These are phyloP conservation scores for Salarias fasciatus DNA, from an alignment of 2,797 vertebrate species.

Conservation along the genomic window DNA sequence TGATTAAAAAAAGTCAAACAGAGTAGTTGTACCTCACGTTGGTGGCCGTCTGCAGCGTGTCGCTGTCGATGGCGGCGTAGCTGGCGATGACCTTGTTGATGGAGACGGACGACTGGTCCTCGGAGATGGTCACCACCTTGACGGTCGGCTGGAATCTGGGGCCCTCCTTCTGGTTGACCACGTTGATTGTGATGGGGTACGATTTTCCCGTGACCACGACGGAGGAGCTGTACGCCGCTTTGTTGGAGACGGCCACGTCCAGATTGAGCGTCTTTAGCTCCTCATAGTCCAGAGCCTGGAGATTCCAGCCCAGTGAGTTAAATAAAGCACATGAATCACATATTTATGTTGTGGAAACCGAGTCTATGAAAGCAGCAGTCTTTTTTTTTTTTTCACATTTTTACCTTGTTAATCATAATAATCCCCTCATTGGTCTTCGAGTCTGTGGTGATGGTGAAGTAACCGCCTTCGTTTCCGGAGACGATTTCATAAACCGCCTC, in stretches of 20 bases:
- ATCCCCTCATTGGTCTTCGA: constrained; percentile 90
- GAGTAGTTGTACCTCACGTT: constrained; percentile 90
- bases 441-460: constrained; percentile 90
- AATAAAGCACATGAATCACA: not conserved
- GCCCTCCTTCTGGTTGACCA: constrained; percentile 87
- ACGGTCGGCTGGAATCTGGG: constrained; percentile 84
- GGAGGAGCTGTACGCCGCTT: constrained; percentile 79
- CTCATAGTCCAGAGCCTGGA: constrained; percentile 90
- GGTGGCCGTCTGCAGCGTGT: constrained; percentile 82
- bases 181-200: constrained; percentile 82
- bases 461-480: constrained; percentile 91
- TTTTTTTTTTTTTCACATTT: not conserved
- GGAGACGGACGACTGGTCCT: constrained; percentile 46
- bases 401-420: constrained; percentile 90
- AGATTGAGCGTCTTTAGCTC: constrained; percentile 81
- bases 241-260: constrained; percentile 86
- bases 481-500: constrained; percentile 86
- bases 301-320: constrained; percentile 2
- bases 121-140: constrained; percentile 77
- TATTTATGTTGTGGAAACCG: too few species aligned
- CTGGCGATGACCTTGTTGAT: constrained; percentile 73
- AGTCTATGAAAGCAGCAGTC: too few species aligned
- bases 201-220: not conserved
- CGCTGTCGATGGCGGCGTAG: constrained; percentile 88
- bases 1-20: too few species aligned